Evolutionary conservation across 2,888 invertebrate genomes (phyloP), one percentile per base, ranked within the genome.

Genomic region (Sisyra nigra): DNA sequence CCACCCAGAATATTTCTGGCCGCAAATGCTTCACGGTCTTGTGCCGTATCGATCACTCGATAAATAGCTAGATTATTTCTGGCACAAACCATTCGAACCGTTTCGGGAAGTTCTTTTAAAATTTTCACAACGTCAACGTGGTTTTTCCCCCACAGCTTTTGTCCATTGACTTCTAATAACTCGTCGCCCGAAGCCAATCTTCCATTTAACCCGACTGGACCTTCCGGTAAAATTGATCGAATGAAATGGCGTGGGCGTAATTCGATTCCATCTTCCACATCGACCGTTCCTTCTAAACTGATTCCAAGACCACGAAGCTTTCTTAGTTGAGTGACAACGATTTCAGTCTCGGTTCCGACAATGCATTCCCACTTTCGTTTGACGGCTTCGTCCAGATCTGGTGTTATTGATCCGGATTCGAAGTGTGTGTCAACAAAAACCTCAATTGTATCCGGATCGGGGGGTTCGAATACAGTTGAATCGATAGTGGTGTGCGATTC

Each of bases 191-290:
- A 88, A 55, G 74, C 74, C n/a, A 98, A 70, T 45, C 77, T 76
- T 2, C 88, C 91, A 58, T 92, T 91, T 51, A 79, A 74, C 2
- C 94, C 97, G 0, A 97, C 94, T 0, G 98, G 97, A 3, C 98
- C 97, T 57, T 96, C 92, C 7, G 89, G 85, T 46, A 96, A 72
- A 51, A 98, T 93, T 29, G 92, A 91, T 51, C 97, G 76, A 54
- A 98, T 96, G 59, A 93, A 97, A 67, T 97, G 97, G 67, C 96
- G 96, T n/a, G 98, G 97, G 52, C 94, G 75, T 33, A 94, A 80
- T 68, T 98, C 97, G 52, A 86, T 77, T 2, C 97, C 98, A 53
- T 88, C 85, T 66, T 97, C 96, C 17, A 98, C 94, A 58, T 98
- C 97, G 10, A 96, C 97, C 0, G 97, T 98, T 29, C 98, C 97